Evolutionary conservation across 1,140 invertebrate genomes (phyloP), one percentile per base, ranked within the genome.

Genomic region (Campoletis sonorensis): DNA sequence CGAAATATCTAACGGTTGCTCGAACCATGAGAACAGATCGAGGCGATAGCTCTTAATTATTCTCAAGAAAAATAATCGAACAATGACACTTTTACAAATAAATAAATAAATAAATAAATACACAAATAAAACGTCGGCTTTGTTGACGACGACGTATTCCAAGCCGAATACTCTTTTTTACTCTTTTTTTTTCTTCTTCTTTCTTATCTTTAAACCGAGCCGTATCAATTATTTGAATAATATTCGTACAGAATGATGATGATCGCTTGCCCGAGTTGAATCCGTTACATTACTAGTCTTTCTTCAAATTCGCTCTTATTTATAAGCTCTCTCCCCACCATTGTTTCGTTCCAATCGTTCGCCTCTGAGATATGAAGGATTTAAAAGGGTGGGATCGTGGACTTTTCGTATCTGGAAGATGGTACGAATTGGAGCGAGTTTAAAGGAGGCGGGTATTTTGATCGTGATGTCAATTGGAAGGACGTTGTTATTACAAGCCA

Each of bases 301-400:
- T 73, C 40, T 85, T 89, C 83, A 83, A 87, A 85, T 85, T 84
- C 51, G 40, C 79, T 45, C 79, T 79, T 89, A 88, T 89, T 90
- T 90, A 88, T 89, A 83, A 89, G 81, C 80, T 83, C 27, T 82
- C 81, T 86, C 86, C 86, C 86, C 86, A 85, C 87, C 23, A 18
- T 13, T 13, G 30, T 16, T 18, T 13, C 11, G 15, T 33, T 70
- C n/a, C 30, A 18, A 33, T 70, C 30, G 27, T 1, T 64, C 30
- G n/a, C 21, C 33, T 16, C 30, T 70, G 67, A 21, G 67, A 4
- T 70, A 33, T 33, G 33, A 5, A 33, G 27, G 30, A 33, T n/a
- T 70, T 30, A 13, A 45, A 27, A 15, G 0, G 21, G 30, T 61
- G 61, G 8, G 3, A 77, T 37, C 21, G 64, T 49, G 78, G 78